Evolutionary conservation across 2,113 vertebrate species (phyloP).

Genomic region (Mionectes macconnelli): DNA sequence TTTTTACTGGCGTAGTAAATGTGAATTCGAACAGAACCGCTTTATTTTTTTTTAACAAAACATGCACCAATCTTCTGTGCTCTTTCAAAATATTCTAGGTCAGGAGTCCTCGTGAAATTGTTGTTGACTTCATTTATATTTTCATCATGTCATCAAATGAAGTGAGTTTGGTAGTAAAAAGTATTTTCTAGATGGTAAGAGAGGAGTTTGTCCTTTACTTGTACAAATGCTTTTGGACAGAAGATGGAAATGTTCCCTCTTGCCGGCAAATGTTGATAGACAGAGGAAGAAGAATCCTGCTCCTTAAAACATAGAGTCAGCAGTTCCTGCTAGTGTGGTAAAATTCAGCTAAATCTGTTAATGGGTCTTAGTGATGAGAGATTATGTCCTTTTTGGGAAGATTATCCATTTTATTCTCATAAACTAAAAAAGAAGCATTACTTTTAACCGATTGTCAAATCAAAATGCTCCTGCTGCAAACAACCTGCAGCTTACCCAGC

Average conservation of each 20-base stretch:
- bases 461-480: neutral
- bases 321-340: conserved; percentile 6
- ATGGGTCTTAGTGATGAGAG: neutral
- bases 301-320: neutral
- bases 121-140: neutral
- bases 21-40: neutral
- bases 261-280: neutral
- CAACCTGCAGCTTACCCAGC: neutral
- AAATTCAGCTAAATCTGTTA: conserved; percentile 26
- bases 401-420: neutral
- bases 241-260: neutral
- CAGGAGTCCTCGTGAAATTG: neutral
- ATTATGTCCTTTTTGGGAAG: neutral
- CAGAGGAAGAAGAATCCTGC: neutral
- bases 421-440: neutral
- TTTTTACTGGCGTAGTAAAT: neutral
- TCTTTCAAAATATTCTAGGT: neutral
- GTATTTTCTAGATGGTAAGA: neutral
- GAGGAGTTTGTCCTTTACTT: neutral
- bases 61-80: neutral
- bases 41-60: neutral
- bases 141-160: neutral
- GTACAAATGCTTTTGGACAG: neutral
- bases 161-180: neutral
- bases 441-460: neutral